Evolutionary conservation across 2,797 vertebrate genomes (phyloP), one percentile per base, ranked within the genome.

Genomic region (Melanotaenia maccullochi): DNA sequence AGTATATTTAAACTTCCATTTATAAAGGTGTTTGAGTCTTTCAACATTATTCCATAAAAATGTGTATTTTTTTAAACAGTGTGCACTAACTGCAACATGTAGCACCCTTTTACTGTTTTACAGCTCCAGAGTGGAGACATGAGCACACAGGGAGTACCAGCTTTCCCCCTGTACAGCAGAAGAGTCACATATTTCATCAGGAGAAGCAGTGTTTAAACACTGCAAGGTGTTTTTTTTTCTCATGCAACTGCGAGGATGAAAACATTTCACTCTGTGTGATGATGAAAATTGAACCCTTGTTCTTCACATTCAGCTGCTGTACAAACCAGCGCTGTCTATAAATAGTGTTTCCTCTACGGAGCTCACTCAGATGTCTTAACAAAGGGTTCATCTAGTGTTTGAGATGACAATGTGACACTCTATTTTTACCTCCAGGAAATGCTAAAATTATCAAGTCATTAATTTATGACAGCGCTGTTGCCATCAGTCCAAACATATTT

Each of bases 361-460:
- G 61, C 62, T 49, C 72, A 59, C 69, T 79, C 63, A 35, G 55
- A 86, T 51, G 78, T 81, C 73, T 84, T 25, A 67, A 75, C 77
- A 79, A 85, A 90, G 74, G 68, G 47, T 65, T 80, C 68, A 73
- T 65, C 60, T 64, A 3, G 65, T 44, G 13, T 79, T 76, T 60
- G 72, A 83, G 61, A 56, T 64, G 65, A 84, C 81, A 57, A 30
- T 28, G 52, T 47, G 42, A 78, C 8, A 58, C 75, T 87, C 87
- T 89, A 84, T 90, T 89, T 88, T 85, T 86, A 76, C 67, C 71
- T 73, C 74, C 0, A 22, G 68, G 67, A 79, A 73, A 85, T 74
- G 72, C 83, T 89, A 86, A 88, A 87, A 87, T 88, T 51, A 89
- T 76, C 77, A 56, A 77, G 81, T 84, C 65, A 81, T 87, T 88